These are phyloP conservation scores for Xestia c-nigrum DNA, from an alignment of 2,888 invertebrate species.

Conservation along the genomic window DNA sequence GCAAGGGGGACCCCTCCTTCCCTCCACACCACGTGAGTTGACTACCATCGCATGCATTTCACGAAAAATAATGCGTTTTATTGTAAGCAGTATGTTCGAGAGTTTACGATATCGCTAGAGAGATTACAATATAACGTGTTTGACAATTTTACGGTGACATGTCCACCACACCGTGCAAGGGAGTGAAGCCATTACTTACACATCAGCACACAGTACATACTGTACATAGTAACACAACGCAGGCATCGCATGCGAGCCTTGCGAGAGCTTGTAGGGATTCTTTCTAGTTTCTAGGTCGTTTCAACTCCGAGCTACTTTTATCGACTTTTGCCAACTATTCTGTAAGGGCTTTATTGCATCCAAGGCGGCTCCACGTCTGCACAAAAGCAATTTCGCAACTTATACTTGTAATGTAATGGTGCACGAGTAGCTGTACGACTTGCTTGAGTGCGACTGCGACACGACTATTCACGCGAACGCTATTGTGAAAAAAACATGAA, in stretches of 20 bases:
- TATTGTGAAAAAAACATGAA: constrained; percentile 39
- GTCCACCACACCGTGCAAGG: too few relatives aligned
- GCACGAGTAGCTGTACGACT: background rate
- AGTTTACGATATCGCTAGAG: too few relatives aligned
- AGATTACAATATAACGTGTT: too few relatives aligned
- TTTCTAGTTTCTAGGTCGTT: constrained; percentile 34
- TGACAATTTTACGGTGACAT: too few relatives aligned
- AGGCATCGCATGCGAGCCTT: constrained; percentile 7
- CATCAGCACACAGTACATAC: background rate
- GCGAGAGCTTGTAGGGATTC: constrained; percentile 37
- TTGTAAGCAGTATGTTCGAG: too few relatives aligned
- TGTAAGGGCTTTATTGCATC: constrained; percentile 32
- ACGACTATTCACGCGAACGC: constrained; percentile 26
- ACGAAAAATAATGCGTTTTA: too few relatives aligned
- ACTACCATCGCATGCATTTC: too few relatives aligned
- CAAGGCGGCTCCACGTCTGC: constrained; percentile 17
- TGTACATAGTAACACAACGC: background rate
- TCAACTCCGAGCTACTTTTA: constrained; percentile 19
- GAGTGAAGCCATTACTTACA: background rate
- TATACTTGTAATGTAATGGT: constrained; percentile 29
- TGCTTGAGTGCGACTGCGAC: background rate
- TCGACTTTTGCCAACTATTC: constrained; percentile 29
- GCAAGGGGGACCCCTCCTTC: too few relatives aligned
- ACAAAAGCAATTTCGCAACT: constrained; percentile 33
- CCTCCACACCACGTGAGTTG: too few relatives aligned